These are phyloP conservation scores for Drosophila mimica DNA, from an alignment of 2,888 invertebrate species.

Conservation along the genomic window DNA sequence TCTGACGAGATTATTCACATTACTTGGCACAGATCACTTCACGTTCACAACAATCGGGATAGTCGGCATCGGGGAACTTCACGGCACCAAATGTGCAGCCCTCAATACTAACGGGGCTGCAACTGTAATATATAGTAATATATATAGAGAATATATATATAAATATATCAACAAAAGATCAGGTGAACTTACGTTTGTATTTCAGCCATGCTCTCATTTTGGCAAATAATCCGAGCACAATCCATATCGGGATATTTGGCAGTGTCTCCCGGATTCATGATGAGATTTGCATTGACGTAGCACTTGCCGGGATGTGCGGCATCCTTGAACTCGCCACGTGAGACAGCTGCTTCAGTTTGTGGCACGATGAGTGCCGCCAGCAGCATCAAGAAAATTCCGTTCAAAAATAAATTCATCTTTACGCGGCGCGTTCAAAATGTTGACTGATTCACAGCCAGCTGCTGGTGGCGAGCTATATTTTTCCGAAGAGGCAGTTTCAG, in stretches of 20 bases:
- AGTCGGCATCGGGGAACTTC: constrained; percentile 47
- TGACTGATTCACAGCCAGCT: constrained; percentile 28
- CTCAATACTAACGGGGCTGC: constrained; percentile 29
- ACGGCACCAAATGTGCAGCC: constrained; percentile 47
- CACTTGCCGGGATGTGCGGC: constrained; percentile 70
- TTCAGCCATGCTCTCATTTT: constrained; percentile 25
- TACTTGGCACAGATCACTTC: constrained; percentile 17
- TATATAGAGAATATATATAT: neutral
- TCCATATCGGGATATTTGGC: constrained; percentile 31
- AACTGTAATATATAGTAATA: constrained; percentile 42
- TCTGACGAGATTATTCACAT: neutral
- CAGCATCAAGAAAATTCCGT: constrained; percentile 25
- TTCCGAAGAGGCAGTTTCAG: neutral
- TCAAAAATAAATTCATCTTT: constrained; percentile 48
- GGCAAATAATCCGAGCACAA: constrained; percentile 59
- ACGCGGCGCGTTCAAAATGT: constrained; percentile 8
- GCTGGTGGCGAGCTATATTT: constrained; percentile 3
- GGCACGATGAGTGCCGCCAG: constrained; percentile 17
- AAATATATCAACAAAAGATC: neutral
- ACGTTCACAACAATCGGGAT: constrained; percentile 60
- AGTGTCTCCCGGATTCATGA: constrained; percentile 39
- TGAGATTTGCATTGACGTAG: constrained; percentile 36
- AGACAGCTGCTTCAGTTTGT: constrained; percentile 41
- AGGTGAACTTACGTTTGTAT: constrained; percentile 53
- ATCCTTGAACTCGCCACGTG: constrained; percentile 40